Conservation (phyloP, 2,113 vertebrate genomes). For the Embiotoca jacksoni region DNA sequence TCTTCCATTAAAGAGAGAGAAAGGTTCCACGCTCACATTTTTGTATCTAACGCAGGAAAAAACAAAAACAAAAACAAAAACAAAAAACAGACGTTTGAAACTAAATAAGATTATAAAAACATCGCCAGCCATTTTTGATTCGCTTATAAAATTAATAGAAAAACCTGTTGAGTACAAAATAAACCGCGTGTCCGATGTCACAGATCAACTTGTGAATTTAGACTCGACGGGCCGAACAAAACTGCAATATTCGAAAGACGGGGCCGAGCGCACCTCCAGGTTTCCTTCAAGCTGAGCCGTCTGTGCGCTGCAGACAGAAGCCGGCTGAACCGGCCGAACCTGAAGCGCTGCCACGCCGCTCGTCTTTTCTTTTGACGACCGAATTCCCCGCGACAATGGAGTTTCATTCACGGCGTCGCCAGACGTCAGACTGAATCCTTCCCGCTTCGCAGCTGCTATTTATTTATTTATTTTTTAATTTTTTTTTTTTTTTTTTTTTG, state of each 20-base stretch:
- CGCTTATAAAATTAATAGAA: slow-evolving; percentile 47
- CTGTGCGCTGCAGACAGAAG: not conserved
- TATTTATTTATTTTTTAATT: too few species aligned
- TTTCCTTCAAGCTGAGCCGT: not conserved
- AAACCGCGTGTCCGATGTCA: slow-evolving; percentile 27
- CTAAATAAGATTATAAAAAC: slow-evolving; percentile 13
- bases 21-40: not conserved
- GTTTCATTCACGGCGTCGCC: not conserved
- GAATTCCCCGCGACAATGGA: slow-evolving; percentile 13
- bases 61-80: too few species aligned
- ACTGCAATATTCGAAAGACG: slow-evolving; percentile 4
- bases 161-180: slow-evolving; percentile 36
- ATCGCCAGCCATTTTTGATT: not conserved
- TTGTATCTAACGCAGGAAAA: not conserved
- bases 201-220: slow-evolving; percentile 9
- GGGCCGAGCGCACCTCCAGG: not conserved
- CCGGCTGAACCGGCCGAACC: slow-evolving; percentile 49
- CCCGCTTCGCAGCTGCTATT: slow-evolving; percentile 4
- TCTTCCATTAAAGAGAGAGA: too few species aligned
- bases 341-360: slow-evolving; percentile 14
- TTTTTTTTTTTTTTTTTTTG: too few species aligned
- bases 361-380: slow-evolving; percentile 20
- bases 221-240: not conserved
- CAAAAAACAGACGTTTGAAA: not conserved
- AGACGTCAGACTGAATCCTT: slow-evolving; percentile 10